phyloP scores from a whole-genome alignment of 2,113 vertebrate genomes.

The Dolichotis patagonum region DNA sequence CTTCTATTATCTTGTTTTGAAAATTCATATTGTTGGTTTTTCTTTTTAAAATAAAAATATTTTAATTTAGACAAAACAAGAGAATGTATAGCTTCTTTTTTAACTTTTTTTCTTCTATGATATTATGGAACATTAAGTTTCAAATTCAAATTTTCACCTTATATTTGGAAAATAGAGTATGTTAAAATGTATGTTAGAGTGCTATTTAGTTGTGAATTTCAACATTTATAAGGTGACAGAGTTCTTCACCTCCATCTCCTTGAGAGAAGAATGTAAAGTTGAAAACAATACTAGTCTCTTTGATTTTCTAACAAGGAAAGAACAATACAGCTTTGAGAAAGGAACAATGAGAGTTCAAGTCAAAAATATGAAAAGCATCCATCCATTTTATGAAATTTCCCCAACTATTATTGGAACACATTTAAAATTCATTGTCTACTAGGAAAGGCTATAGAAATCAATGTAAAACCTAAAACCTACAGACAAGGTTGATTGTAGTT shows the following conservation, averaged over 20 bases:
- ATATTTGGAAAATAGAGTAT: fast-evolving
- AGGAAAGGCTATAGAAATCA: slow-evolving; percentile 48
- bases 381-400: slow-evolving; percentile 28
- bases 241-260: not conserved
- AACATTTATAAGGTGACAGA: slow-evolving; percentile 9
- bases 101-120: not conserved
- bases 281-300: not conserved
- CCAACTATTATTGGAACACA: slow-evolving; percentile 50
- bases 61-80: not conserved
- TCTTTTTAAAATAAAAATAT: not conserved
- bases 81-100: not conserved
- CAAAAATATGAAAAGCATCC: not conserved
- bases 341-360: not conserved
- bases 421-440: slow-evolving; percentile 63
- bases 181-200: not conserved
- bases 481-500: slow-evolving; percentile 31
- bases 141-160: not conserved
- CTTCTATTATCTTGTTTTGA: too few species aligned
- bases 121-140: not conserved
- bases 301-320: not conserved
- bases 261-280: not conserved
- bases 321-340: slow-evolving; percentile 14
- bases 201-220: not conserved
- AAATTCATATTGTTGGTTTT: too few species aligned
- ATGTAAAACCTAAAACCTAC: slow-evolving; percentile 20